A percentile compares a stretch with the other conserved stretches of the same genome.
Conservation (phyloP, 1,140 invertebrate species). For the Drosophila pseudoobscura region DNA sequence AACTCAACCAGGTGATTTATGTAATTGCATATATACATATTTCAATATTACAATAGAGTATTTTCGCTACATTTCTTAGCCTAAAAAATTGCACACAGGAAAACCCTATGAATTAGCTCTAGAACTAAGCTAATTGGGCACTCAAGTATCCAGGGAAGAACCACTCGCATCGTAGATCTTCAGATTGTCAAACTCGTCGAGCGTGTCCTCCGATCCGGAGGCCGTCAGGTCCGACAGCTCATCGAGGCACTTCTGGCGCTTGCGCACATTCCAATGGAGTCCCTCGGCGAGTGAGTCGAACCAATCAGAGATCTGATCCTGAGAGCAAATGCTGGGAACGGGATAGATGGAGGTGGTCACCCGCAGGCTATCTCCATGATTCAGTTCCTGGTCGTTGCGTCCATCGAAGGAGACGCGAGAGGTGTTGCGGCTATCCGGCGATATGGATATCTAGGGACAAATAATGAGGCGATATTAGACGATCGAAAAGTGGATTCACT, state of each 20-base stretch:
- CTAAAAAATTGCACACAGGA: slow-evolving; percentile 61
- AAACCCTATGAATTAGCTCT: slow-evolving; percentile 48
- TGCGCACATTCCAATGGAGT: slow-evolving; percentile 98
- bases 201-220: slow-evolving; percentile 91
- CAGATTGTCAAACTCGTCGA: slow-evolving; percentile 88
- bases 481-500: not conserved
- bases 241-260: slow-evolving; percentile 95
- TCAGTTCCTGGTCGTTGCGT: slow-evolving; percentile 94
- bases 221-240: slow-evolving; percentile 93
- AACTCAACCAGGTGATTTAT: slow-evolving; percentile 67
- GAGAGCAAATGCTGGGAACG: slow-evolving; percentile 96
- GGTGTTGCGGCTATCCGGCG: slow-evolving; percentile 95
- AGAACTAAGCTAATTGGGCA: slow-evolving; percentile 56
- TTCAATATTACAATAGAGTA: slow-evolving; percentile 75
- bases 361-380: slow-evolving; percentile 95
- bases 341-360: slow-evolving; percentile 98
- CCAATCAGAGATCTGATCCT: slow-evolving; percentile 98
- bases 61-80: slow-evolving; percentile 45
- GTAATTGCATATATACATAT: slow-evolving; percentile 29
- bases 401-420: slow-evolving; percentile 99
- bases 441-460: slow-evolving; percentile 92
- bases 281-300: slow-evolving; percentile 97
- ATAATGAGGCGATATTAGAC: slow-evolving; percentile 6
- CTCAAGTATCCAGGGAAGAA: slow-evolving; percentile 21
- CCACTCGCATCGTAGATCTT: slow-evolving; percentile 60